These are phyloP conservation scores for Crossocerus cetratus DNA, from an alignment of 2,888 invertebrate species.

Conservation along the genomic window DNA sequence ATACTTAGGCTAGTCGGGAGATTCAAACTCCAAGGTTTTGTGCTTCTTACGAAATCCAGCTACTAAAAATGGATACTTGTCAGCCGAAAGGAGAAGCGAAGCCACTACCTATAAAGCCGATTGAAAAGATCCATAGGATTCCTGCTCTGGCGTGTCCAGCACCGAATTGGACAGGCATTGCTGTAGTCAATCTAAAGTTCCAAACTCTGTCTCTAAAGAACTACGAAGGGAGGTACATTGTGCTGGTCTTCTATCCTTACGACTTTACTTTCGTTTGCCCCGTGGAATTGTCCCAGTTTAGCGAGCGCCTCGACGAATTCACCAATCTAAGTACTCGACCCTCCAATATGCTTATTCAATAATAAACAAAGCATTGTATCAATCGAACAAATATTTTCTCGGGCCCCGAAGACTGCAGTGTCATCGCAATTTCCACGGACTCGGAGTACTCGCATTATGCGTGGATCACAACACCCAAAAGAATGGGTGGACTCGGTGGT, in stretches of 20 bases:
- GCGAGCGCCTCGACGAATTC: constrained; percentile 63
- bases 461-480: constrained; percentile 62
- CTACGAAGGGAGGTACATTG: constrained; percentile 59
- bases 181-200: constrained; percentile 54
- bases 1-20: too few species aligned
- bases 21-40: too few species aligned
- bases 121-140: constrained; percentile 20
- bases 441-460: constrained; percentile 61
- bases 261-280: constrained; percentile 64
- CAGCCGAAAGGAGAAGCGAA: constrained; percentile 14
- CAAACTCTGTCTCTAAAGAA: constrained; percentile 50
- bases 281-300: constrained; percentile 65
- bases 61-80: constrained; percentile 12
- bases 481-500: constrained; percentile 88
- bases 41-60: too few species aligned
- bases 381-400: background rate
- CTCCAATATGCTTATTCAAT: background rate
- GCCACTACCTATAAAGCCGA: background rate
- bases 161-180: constrained; percentile 60
- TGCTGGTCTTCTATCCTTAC: constrained; percentile 63
- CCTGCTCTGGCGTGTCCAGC: constrained; percentile 50
- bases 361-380: background rate
- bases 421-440: constrained; percentile 65
- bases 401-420: constrained; percentile 49
- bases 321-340: constrained; percentile 45